These are phyloP conservation scores for Pseudochaenichthys georgianus DNA, from an alignment of 2,797 vertebrate species.

Conservation along the genomic window DNA sequence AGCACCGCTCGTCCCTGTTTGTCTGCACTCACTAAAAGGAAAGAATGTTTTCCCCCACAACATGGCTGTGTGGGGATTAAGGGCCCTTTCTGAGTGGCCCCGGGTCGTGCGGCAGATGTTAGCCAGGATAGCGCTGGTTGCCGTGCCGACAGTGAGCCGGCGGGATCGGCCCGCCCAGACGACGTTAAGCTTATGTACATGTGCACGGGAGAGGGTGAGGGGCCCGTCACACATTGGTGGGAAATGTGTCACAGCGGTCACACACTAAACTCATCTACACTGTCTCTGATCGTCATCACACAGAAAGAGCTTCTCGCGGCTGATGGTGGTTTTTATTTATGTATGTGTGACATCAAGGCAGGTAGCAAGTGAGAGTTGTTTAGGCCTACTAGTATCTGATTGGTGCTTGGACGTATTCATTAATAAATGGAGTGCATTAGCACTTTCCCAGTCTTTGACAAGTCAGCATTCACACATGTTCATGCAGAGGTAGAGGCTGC, in stretches of 20 bases:
- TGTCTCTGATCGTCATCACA: constrained; percentile 41
- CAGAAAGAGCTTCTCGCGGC: constrained; percentile 6
- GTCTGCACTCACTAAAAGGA: constrained; percentile 75
- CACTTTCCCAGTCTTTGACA: no score
- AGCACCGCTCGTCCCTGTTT: constrained; percentile 73
- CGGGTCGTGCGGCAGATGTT: constrained; percentile 83
- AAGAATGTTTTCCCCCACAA: constrained; percentile 79
- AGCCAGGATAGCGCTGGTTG: constrained; percentile 81
- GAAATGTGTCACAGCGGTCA: constrained; percentile 62
- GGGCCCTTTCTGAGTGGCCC: constrained; percentile 78
- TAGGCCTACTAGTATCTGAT: neutral
- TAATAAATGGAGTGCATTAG: no score
- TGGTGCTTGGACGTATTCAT: no score
- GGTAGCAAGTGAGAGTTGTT: neutral
- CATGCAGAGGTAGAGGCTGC: no score
- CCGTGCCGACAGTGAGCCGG: constrained; percentile 78
- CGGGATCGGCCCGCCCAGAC: constrained; percentile 70
- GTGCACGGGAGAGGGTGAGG: constrained; percentile 52
- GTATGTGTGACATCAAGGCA: neutral
- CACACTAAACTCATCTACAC: constrained; percentile 44
- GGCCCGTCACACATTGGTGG: constrained; percentile 57
- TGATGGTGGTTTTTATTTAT: neutral
- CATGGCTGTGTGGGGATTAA: constrained; percentile 83
- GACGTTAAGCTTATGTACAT: constrained; percentile 75
- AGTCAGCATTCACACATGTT: no score